A percentile compares a stretch with the other conserved stretches of the same genome.
Conservation (phyloP, 2,797 vertebrate genomes). For the Liasis olivaceus region DNA sequence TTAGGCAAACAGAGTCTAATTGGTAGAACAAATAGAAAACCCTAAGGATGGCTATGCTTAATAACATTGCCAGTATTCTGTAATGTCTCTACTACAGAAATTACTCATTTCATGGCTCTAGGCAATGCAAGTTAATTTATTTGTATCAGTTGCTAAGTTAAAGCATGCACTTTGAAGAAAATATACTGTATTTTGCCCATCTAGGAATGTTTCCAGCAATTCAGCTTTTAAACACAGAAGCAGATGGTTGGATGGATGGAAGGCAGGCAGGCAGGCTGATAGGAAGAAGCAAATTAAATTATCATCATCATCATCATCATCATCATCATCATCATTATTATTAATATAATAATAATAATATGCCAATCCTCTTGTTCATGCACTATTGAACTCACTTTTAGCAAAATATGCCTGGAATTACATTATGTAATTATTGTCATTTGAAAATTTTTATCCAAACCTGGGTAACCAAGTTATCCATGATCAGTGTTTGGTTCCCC, state of each 20-base stretch:
- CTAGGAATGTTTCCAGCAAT: slow-evolving; percentile 54
- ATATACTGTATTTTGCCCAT: slow-evolving; percentile 28
- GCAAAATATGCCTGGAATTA: not conserved
- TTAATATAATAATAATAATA: not conserved
- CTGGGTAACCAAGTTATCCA: not conserved
- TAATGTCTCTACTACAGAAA: slow-evolving; percentile 46
- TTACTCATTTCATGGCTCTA: slow-evolving; percentile 65
- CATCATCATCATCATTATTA: no score
- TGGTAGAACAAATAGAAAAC: slow-evolving; percentile 73
- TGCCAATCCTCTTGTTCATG: not conserved
- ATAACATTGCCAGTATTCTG: slow-evolving; percentile 51
- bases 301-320: no score
- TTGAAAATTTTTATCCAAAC: not conserved
- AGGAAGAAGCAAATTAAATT: not conserved
- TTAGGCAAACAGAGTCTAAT: slow-evolving; percentile 70
- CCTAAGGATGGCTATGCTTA: slow-evolving; percentile 64
- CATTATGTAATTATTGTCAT: not conserved
- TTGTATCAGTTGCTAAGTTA: slow-evolving; percentile 54
- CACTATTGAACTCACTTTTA: not conserved
- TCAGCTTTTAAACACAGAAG: slow-evolving; percentile 46
- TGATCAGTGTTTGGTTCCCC: not conserved
- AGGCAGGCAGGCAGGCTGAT: not conserved
- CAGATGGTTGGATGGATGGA: not conserved
- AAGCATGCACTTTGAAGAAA: slow-evolving; percentile 46
- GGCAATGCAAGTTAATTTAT: slow-evolving; percentile 65